These are phyloP conservation scores for Steinernema khuongi DNA, from an alignment of 1,140 invertebrate genomes.

Conservation along the genomic window DNA sequence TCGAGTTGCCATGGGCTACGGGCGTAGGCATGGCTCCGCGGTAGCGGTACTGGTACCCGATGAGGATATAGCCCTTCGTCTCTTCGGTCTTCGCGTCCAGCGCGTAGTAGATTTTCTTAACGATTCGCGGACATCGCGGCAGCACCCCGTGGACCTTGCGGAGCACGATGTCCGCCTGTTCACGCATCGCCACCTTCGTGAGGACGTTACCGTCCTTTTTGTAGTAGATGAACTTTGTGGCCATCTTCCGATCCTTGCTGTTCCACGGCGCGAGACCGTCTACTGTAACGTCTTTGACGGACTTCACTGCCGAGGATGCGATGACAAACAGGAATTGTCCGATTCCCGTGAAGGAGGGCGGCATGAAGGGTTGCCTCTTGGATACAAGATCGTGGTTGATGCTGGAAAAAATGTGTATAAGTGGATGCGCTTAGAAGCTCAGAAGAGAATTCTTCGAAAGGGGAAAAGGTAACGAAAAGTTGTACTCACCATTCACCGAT, in stretches of 20 bases:
- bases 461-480: too few relatives aligned
- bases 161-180: not conserved
- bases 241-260: slow-evolving; percentile 2
- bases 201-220: not conserved
- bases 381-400: not conserved
- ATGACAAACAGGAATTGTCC: slow-evolving; percentile 6
- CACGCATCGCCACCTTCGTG: not conserved
- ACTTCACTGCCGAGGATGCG: not conserved
- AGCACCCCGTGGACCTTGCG: not conserved
- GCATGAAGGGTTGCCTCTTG: not conserved
- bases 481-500: not conserved
- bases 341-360: not conserved
- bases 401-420: not conserved
- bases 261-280: not conserved
- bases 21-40: not conserved
- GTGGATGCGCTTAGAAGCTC: not conserved
- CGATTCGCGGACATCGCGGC: not conserved
- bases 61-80: not conserved
- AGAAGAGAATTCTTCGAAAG: too few relatives aligned
- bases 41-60: not conserved
- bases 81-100: not conserved
- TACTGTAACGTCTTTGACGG: not conserved
- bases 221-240: not conserved
- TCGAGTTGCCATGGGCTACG: not conserved
- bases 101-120: slow-evolving; percentile 3